A percentile compares a stretch with the other conserved stretches of the same genome.
These are phyloP conservation scores for Melanostoma mellinum DNA, from an alignment of 2,888 invertebrate species.

Conservation along the genomic window DNA sequence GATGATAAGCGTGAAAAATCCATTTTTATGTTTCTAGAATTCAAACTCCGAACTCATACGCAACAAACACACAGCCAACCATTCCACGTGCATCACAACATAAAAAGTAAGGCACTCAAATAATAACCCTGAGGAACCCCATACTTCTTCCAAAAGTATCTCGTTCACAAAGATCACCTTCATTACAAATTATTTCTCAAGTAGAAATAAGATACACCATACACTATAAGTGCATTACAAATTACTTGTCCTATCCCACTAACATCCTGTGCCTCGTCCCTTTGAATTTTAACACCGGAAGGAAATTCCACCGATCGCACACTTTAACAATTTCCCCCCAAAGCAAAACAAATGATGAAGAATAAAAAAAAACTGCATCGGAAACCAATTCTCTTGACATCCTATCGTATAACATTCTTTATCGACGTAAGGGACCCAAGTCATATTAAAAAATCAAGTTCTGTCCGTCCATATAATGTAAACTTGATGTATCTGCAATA, in stretches of 20 bases:
- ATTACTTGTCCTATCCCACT: too few relatives aligned
- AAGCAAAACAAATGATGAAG: conserved; percentile 8
- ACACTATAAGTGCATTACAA: neutral
- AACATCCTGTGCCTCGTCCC: conserved; percentile 20
- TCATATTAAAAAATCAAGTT: conserved; percentile 19
- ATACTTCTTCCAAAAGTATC: too few relatives aligned
- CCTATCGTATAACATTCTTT: conserved; percentile 30
- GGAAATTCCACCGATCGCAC: conserved; percentile 6
- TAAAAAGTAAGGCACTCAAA: too few relatives aligned
- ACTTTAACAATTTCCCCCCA: conserved; percentile 13
- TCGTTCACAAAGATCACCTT: too few relatives aligned
- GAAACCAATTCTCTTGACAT: conserved; percentile 45
- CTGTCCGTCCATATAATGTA: neutral
- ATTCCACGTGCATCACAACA: too few relatives aligned
- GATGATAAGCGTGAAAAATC: too few relatives aligned
- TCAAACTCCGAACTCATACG: too few relatives aligned
- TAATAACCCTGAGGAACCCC: too few relatives aligned
- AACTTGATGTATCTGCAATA: conserved; percentile 6
- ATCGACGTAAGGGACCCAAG: conserved; percentile 19
- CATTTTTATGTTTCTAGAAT: too few relatives aligned
- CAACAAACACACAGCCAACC: too few relatives aligned
- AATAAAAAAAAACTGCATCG: conserved; percentile 19
- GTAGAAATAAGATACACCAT: neutral
- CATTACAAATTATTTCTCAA: too few relatives aligned
- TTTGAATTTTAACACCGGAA: conserved; percentile 18